Percentiles rank a stretch among this genome's conserved stretches.
Evolutionary conservation across 2,113 vertebrate genomes (phyloP).

Genomic region (Oreochromis aureus): DNA sequence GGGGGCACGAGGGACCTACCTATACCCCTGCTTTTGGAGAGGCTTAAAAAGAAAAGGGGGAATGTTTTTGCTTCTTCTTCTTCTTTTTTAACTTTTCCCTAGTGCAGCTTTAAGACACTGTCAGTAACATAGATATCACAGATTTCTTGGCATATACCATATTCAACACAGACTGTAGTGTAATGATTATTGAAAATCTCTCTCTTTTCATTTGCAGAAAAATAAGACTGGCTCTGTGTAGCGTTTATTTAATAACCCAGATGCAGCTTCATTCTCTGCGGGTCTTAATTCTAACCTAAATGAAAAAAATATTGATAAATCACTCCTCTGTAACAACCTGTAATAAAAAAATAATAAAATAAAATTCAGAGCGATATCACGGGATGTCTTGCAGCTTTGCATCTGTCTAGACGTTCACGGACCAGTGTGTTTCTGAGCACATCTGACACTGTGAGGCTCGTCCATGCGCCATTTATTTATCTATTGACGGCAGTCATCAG

Average conservation of each 20-base stretch:
- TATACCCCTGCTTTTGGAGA: not conserved
- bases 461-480: constrained; percentile 41
- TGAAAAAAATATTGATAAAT: not conserved
- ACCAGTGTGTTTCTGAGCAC: constrained; percentile 24
- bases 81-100: not conserved
- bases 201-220: not conserved
- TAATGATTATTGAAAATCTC: not conserved
- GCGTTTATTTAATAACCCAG: not conserved
- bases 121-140: not conserved
- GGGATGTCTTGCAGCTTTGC: constrained; percentile 21
- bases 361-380: not conserved
- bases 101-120: not conserved
- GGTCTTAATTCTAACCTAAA: not conserved
- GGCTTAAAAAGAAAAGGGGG: not conserved
- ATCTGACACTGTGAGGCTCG: constrained; percentile 26
- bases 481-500: constrained; percentile 29
- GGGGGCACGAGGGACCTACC: not conserved
- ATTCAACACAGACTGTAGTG: not conserved
- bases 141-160: not conserved
- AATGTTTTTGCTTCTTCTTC: not conserved
- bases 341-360: not conserved
- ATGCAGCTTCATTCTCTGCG: not conserved
- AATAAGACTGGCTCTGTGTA: not conserved
- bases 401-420: constrained; percentile 19
- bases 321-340: not conserved